phyloP scores from a whole-genome alignment of 2,113 vertebrate genomes.

The Paramormyrops kingsleyae region DNA sequence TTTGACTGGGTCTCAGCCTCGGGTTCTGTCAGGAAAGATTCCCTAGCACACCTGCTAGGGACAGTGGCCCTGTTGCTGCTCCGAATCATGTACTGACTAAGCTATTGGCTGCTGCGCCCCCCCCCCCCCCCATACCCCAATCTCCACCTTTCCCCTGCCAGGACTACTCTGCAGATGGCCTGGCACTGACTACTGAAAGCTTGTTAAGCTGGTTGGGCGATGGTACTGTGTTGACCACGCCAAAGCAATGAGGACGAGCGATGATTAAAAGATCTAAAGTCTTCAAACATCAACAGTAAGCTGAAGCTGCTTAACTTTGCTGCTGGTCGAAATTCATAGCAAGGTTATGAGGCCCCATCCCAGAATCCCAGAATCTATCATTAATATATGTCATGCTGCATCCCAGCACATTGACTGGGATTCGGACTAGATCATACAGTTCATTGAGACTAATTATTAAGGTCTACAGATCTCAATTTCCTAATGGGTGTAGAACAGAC shows the following conservation, averaged over 20 bases:
- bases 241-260: not conserved
- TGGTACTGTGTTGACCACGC: not conserved
- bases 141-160: not conserved
- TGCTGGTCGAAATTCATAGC: not conserved
- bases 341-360: not conserved
- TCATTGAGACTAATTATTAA: not conserved
- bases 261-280: slow-evolving; percentile 1
- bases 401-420: not conserved
- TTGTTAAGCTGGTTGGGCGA: not conserved
- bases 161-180: not conserved
- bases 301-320: not conserved
- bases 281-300: not conserved
- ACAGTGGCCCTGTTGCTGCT: not conserved
- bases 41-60: not conserved
- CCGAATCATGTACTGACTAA: not conserved
- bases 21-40: not conserved
- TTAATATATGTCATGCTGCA: not conserved
- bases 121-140: not conserved
- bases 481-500: not conserved
- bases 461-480: not conserved
- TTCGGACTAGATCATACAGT: not conserved
- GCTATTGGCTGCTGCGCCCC: not conserved
- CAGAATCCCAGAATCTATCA: not conserved
- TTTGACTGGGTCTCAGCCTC: not conserved
- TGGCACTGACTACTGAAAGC: not conserved